Evolutionary conservation across 2,113 vertebrate genomes (phyloP).

Genomic region (Microtus richardsoni): DNA sequence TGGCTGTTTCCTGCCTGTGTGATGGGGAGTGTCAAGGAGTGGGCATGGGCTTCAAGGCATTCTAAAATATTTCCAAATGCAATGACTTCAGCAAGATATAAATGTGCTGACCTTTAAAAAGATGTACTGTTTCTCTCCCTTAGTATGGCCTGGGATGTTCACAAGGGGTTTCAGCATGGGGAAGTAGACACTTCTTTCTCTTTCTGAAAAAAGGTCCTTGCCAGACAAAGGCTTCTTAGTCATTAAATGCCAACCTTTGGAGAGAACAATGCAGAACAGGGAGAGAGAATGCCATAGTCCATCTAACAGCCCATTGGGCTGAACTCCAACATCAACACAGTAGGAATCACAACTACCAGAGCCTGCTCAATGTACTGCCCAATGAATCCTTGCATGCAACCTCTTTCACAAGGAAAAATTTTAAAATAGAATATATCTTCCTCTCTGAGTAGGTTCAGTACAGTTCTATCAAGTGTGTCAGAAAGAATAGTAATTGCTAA

Average conservation of each 20-base stretch:
- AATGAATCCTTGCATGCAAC: background rate
- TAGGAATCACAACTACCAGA: background rate
- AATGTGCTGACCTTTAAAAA: background rate
- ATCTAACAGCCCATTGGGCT: background rate
- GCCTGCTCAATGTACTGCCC: background rate
- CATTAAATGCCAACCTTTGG: background rate
- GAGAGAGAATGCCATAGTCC: background rate
- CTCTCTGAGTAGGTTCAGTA: background rate
- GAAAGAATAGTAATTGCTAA: background rate
- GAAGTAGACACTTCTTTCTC: background rate
- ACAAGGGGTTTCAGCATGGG: background rate
- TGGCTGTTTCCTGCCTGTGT: background rate
- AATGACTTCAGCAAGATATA: slow-evolving; percentile 3
- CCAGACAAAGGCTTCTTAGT: background rate
- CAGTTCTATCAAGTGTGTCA: background rate
- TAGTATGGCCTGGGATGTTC: background rate
- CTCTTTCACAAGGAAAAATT: background rate
- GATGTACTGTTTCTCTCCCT: slow-evolving; percentile 10
- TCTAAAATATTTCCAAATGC: slow-evolving; percentile 6
- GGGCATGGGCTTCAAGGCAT: background rate
- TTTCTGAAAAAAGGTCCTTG: background rate
- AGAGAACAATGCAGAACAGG: background rate
- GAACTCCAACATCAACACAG: background rate
- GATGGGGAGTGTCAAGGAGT: background rate
- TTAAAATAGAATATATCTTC: background rate